Conservation (phyloP, 2,888 invertebrate genomes). For the Digitonthophagus gazella region DNA sequence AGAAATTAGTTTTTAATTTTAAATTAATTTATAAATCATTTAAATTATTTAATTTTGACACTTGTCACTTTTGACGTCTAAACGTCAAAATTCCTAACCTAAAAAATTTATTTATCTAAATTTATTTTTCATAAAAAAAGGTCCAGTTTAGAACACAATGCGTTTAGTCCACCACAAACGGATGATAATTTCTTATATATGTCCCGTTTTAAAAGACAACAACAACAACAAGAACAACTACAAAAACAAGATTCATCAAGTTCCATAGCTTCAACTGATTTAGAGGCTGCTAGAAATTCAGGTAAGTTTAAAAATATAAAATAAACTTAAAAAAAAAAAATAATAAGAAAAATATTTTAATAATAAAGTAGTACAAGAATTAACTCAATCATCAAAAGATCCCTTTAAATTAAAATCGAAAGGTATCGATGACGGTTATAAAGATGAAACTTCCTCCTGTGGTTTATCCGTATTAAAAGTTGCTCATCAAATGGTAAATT, state of each 20-base stretch:
- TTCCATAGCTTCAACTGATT: not conserved
- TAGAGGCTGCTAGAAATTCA: too few species aligned
- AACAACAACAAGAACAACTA: not conserved
- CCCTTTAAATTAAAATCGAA: slow-evolving; percentile 56
- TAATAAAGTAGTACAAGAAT: too few species aligned
- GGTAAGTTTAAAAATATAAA: too few species aligned
- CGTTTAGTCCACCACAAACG: not conserved
- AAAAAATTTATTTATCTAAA: not conserved
- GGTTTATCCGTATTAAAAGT: slow-evolving; percentile 63
- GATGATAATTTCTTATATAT: not conserved
- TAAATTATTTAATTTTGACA: too few species aligned
- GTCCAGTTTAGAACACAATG: not conserved
- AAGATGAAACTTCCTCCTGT: slow-evolving; percentile 67
- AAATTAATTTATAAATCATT: too few species aligned
- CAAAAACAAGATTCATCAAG: not conserved
- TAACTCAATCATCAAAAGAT: not conserved
- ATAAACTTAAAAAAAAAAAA: too few species aligned
- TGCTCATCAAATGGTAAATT: slow-evolving; percentile 60
- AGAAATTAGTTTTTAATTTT: too few species aligned
- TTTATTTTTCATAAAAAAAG: not conserved
- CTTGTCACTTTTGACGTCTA: too few species aligned
- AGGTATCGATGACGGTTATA: slow-evolving; percentile 70
- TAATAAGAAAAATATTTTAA: too few species aligned
- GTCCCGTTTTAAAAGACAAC: not conserved
- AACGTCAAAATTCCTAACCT: not conserved